phyloP scores from a whole-genome alignment of 1,140 invertebrate species.

The Neodiprion fabricii region DNA sequence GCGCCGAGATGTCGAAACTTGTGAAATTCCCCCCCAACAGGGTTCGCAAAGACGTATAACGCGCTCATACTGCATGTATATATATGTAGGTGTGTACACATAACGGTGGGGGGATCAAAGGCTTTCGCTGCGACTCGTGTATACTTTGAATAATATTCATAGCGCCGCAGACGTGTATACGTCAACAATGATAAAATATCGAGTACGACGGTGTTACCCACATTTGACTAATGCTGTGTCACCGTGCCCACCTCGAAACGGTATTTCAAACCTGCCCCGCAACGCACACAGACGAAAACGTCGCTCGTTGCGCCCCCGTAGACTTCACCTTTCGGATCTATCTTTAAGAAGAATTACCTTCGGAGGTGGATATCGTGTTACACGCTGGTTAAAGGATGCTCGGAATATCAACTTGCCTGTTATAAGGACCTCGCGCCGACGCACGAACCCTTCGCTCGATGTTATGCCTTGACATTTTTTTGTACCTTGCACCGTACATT shows the following conservation, averaged over 20 bases:
- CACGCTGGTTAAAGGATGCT: slow-evolving; percentile 6
- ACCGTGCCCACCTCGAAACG: not conserved
- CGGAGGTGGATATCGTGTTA: not conserved
- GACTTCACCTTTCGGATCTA: not conserved
- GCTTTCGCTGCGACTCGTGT: not conserved
- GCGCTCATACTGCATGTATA: not conserved
- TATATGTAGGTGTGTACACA: no score
- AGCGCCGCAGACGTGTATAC: not conserved
- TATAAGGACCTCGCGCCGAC: no score
- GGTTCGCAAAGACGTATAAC: not conserved
- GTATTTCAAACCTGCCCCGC: not conserved
- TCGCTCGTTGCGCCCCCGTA: not conserved
- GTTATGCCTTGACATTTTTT: no score
- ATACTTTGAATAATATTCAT: slow-evolving; percentile 5
- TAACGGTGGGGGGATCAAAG: not conserved
- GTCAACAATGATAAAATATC: slow-evolving; percentile 7
- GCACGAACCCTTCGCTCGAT: no score
- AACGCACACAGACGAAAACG: not conserved
- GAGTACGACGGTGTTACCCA: not conserved
- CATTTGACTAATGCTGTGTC: slow-evolving; percentile 7
- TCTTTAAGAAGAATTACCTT: slow-evolving; percentile 5
- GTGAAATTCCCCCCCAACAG: not conserved
- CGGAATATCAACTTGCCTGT: not conserved
- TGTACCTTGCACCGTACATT: no score
- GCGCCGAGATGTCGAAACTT: not conserved